phyloP scores from a whole-genome alignment of 2,797 vertebrate species.

The Eurystomus glaucurus region DNA sequence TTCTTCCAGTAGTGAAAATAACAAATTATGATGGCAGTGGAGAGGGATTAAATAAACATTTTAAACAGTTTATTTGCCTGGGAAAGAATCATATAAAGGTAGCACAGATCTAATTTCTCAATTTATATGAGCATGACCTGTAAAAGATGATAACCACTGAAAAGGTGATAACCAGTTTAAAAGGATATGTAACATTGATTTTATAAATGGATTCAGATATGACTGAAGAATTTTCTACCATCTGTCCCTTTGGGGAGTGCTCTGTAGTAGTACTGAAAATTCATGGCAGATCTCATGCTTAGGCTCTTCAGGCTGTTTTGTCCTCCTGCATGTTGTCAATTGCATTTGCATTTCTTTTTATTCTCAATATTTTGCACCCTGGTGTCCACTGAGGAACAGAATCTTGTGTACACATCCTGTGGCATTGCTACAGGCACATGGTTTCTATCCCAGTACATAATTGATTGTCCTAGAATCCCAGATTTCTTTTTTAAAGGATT shows the following conservation, averaged over 20 bases:
- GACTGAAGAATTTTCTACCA: slow-evolving; percentile 32
- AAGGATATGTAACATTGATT: slow-evolving; percentile 59
- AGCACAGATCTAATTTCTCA: slow-evolving; percentile 34
- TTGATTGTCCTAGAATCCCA: not conserved
- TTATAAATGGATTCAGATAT: slow-evolving; percentile 53
- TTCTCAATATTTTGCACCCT: slow-evolving; percentile 3
- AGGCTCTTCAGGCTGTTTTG: slow-evolving; percentile 39
- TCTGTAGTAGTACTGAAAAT: slow-evolving; percentile 10
- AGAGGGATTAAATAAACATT: not conserved
- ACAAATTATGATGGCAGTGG: not conserved
- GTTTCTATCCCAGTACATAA: not conserved
- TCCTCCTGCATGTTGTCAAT: slow-evolving; percentile 47
- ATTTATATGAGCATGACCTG: not conserved
- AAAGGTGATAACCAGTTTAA: slow-evolving; percentile 46
- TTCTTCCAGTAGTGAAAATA: not conserved
- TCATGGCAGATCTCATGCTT: slow-evolving; percentile 14
- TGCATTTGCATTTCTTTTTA: slow-evolving; percentile 34
- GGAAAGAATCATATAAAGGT: slow-evolving; percentile 29
- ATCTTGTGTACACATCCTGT: slow-evolving; percentile 44
- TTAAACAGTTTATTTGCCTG: slow-evolving; percentile 41
- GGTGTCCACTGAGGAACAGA: slow-evolving; percentile 32
- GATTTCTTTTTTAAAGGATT: slow-evolving; percentile 16
- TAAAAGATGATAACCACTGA: slow-evolving; percentile 16
- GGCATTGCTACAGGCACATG: slow-evolving; percentile 3
- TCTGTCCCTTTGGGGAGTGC: slow-evolving; percentile 39